Evolutionary conservation across 2,888 invertebrate species (phyloP), one percentile per base, ranked within the genome.

Genomic region (Pollenia amentaria): DNA sequence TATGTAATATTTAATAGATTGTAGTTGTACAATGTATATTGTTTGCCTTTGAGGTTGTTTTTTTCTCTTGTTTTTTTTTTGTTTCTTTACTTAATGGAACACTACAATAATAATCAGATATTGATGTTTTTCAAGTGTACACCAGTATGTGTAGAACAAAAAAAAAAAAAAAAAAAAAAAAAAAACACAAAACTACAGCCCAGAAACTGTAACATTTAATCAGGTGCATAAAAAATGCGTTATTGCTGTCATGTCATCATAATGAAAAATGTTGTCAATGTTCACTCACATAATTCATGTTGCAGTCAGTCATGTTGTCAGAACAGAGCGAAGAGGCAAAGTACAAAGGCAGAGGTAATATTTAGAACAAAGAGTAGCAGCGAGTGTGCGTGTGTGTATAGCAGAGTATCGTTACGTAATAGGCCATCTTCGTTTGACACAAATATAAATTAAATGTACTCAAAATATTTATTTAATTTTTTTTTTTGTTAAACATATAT

Each of bases 201-300:
- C 40, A n/a, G 21, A 60, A 67, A 69, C 29, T 72, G 38, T 80
- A 77, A 73, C 87, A 87, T 87, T 81, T 87, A 80, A 87, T 84
- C 87, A 87, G 87, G 87, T 87, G 84, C 73, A 87, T 65, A 80
- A 57, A 76, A 69, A 84, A 81, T 84, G 80, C 73, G 76, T 76
- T 83, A 57, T 70, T 57, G 65, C 53, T 77, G 77, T 75, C 87
- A 81, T 77, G 67, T 64, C 84, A 77, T 77, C 72, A 79, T 70
- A 42, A 62, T 57, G 76, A 78, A 70, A 73, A 77, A 78, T 64
- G 46, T 21, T 64, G 38, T 65, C 55, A 73, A 55, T 84, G 75
- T 57, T 73, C 51, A 40, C 18, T 38, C 38, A 11, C n/a, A 57
- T 64, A 44, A 9, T 12, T 53, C 75, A 57, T 67, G n/a, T 57